Conservation (phyloP, 2,888 invertebrate genomes). For the Drosophila glabriapex region DNA sequence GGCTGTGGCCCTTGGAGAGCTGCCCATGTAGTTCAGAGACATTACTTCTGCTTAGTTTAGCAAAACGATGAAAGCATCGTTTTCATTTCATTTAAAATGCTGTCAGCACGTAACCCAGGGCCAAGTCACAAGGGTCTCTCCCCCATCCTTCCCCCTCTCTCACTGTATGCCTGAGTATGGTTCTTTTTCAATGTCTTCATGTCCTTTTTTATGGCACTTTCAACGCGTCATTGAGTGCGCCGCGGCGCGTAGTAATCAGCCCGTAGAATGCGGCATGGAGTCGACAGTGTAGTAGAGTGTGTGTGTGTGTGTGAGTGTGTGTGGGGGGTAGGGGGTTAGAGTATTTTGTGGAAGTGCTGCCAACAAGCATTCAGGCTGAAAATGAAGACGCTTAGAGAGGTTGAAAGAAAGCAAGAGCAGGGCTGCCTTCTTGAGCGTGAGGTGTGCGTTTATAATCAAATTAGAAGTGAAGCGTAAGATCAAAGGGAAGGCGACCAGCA, state of each 20-base stretch:
- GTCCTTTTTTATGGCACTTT: constrained; percentile 79
- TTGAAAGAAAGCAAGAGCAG: not conserved
- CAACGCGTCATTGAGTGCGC: constrained; percentile 82
- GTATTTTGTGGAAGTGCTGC: constrained; percentile 46
- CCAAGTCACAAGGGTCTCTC: constrained; percentile 35
- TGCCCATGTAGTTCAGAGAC: constrained; percentile 66
- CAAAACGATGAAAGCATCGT: constrained; percentile 74
- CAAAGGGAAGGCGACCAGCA: constrained; percentile 51
- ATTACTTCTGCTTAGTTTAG: constrained; percentile 78
- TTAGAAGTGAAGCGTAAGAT: constrained; percentile 80
- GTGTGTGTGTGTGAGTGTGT: not conserved
- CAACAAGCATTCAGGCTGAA: constrained; percentile 67
- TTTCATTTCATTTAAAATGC: constrained; percentile 81
- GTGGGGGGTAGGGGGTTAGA: not conserved
- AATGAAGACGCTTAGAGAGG: constrained; percentile 70
- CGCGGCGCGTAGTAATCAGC: constrained; percentile 76
- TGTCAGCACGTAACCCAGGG: constrained; percentile 73
- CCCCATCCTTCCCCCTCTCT: not conserved
- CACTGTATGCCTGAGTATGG: not conserved
- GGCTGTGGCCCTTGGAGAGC: constrained; percentile 21
- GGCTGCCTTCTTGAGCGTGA: constrained; percentile 36
- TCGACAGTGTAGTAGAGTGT: constrained; percentile 8
- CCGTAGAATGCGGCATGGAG: constrained; percentile 34
- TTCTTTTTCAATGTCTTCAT: constrained; percentile 64
- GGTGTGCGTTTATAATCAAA: constrained; percentile 82